Conservation (phyloP, 2,113 vertebrate species). For the Cyprinodon brontotheroides region DNA sequence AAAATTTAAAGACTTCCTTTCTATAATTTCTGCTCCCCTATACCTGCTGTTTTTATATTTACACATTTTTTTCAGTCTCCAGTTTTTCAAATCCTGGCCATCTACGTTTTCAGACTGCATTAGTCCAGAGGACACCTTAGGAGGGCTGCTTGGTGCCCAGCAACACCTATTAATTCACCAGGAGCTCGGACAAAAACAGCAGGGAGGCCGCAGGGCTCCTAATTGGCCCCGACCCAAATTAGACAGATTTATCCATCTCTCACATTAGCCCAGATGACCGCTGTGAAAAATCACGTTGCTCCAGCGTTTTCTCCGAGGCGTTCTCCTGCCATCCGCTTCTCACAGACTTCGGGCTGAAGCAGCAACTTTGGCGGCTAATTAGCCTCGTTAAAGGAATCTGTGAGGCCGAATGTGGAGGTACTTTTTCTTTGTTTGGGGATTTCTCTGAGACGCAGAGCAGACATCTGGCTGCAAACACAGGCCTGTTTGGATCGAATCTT, state of each 20-base stretch:
- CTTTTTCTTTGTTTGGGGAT: conserved; percentile 49
- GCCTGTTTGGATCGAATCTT: background rate
- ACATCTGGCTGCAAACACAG: conserved; percentile 8
- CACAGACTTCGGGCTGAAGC: conserved; percentile 49
- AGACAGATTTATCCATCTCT: conserved; percentile 48
- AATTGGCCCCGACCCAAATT: conserved; percentile 59
- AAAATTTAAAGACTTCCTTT: background rate
- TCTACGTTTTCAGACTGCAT: conserved; percentile 42
- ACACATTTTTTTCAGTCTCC: conserved; percentile 10
- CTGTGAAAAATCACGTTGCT: conserved; percentile 43
- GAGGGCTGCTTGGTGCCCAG: conserved; percentile 36
- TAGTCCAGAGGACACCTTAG: conserved; percentile 36
- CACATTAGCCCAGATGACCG: conserved; percentile 58
- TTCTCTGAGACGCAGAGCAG: conserved; percentile 15
- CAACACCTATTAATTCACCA: conserved; percentile 54
- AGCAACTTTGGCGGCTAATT: conserved; percentile 68
- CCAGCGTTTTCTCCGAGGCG: conserved; percentile 58
- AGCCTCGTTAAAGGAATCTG: conserved; percentile 63
- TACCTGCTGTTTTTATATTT: conserved; percentile 36
- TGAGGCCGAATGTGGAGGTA: conserved; percentile 59
- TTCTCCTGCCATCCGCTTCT: conserved; percentile 25
- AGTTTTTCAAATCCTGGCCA: conserved; percentile 11
- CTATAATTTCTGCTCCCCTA: background rate
- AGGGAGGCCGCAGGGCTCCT: conserved; percentile 45
- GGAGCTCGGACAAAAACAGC: conserved; percentile 15